Evolutionary conservation across 2,113 vertebrate genomes (phyloP), one percentile per base, ranked within the genome.

Genomic region (Melospiza georgiana): DNA sequence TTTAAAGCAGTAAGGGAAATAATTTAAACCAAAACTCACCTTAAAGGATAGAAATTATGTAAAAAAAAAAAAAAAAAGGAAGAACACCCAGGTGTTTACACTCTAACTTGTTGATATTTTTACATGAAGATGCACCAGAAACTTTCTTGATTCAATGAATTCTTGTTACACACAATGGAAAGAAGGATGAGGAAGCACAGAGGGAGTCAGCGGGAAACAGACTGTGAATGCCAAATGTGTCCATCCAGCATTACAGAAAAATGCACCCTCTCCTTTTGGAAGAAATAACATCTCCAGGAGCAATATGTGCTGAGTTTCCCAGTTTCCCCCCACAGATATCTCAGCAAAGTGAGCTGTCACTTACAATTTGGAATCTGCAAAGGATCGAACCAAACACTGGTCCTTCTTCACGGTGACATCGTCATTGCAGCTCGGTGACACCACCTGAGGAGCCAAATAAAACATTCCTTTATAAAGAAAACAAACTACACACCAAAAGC

Each of bases 321-420:
- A 51, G 51, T 89, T 43, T 67, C 18, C 43, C 35, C 54, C 71
- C 68, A 48, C 33, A 6, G 30, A 73, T n/a, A 17, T 43, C 39
- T 66, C 80, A 58, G 11, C 43, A 74, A 73, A 68, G 48, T 6
- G 73, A 83, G 46, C 65, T 15, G 6, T 30, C 88, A 97, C 99
- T 99, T 97, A 99, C 99, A 99, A 99, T 98, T 99, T 99, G 74
- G 99, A 98, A 97, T 99, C 99, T 37, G 96, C 96, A 98, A 99
- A 99, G n/a, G 99, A 99, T 87, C 99, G 96, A 96, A 99, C 98
- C 97, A 99, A 98, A 96, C 99, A 99, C 91, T 99, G 99, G 94
- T 99, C 99, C 98, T 99, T 99, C 97, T 99, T 99, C 97, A 99
- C 99, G 12, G 97, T 81, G 84, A 99, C 81, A 27, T 99, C 99